Percentiles rank a stretch among this genome's conserved stretches.
phyloP scores from a whole-genome alignment of 2,888 invertebrate genomes.

The Pollenia amentaria region DNA sequence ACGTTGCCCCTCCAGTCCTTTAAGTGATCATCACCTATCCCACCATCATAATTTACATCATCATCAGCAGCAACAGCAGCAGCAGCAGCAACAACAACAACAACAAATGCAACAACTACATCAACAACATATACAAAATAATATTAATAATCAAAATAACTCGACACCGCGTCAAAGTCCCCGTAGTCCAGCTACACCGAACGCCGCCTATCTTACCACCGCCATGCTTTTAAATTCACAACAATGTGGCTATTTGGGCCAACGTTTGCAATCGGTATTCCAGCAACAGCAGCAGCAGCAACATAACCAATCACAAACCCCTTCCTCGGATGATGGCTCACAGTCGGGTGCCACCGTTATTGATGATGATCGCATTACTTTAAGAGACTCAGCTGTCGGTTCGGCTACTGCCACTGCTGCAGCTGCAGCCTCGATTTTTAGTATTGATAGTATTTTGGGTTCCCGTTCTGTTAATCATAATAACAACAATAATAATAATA shows the following conservation, averaged over 20 bases:
- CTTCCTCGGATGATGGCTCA: constrained; percentile 82
- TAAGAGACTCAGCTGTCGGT: constrained; percentile 59
- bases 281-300: constrained; percentile 80
- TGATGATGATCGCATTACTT: constrained; percentile 79
- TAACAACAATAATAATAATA: constrained; percentile 69
- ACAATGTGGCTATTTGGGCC: constrained; percentile 84
- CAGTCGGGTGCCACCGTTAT: constrained; percentile 81
- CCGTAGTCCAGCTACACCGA: constrained; percentile 75
- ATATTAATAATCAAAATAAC: constrained; percentile 71
- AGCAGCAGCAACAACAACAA: constrained; percentile 74
- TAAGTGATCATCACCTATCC: constrained; percentile 75
- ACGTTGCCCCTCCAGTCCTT: constrained; percentile 79
- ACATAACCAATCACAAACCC: constrained; percentile 80
- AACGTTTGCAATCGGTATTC: constrained; percentile 83
- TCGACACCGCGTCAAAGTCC: constrained; percentile 72
- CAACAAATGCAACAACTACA: constrained; percentile 66
- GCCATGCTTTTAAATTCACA: constrained; percentile 84
- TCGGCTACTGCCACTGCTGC: constrained; percentile 82
- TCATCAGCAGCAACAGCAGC: constrained; percentile 76
- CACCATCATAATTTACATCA: constrained; percentile 77
- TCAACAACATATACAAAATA: constrained; percentile 74
- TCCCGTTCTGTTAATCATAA: constrained; percentile 84
- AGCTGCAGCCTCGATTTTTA: constrained; percentile 89
- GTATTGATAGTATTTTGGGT: constrained; percentile 92
- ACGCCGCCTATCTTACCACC: constrained; percentile 83